Evolutionary conservation across 1,140 invertebrate genomes (phyloP).

Genomic region (Stegodyphus mimosarum): DNA sequence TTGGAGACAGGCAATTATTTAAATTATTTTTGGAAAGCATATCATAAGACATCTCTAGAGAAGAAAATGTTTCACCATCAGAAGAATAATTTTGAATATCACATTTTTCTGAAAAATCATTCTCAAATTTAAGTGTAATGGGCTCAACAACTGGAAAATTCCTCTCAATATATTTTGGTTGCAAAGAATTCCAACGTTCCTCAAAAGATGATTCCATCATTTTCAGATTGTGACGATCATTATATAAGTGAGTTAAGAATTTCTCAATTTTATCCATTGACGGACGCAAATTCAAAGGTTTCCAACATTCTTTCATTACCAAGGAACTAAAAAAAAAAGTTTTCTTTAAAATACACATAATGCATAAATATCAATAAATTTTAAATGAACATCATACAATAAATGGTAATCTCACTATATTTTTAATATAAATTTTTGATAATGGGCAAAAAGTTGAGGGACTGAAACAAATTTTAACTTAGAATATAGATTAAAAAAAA

Average conservation of each 20-base stretch:
- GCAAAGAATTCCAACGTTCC: constrained; percentile 63
- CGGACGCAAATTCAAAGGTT: constrained; percentile 68
- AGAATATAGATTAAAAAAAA: too few relatives aligned
- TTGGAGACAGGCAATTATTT: constrained; percentile 74
- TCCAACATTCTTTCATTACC: constrained; percentile 78
- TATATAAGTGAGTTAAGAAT: constrained; percentile 71
- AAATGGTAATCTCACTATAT: too few relatives aligned
- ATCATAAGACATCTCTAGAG: constrained; percentile 64
- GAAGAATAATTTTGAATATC: constrained; percentile 26
- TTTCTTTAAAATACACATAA: background rate
- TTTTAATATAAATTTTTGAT: too few relatives aligned
- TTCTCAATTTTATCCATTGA: constrained; percentile 69
- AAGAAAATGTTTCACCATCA: constrained; percentile 32
- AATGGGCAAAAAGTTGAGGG: too few relatives aligned
- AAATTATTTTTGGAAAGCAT: constrained; percentile 57
- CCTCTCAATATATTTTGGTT: constrained; percentile 52
- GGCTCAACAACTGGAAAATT: constrained; percentile 15
- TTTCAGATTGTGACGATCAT: constrained; percentile 40
- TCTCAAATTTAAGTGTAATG: constrained; percentile 60
- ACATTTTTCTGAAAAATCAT: constrained; percentile 15
- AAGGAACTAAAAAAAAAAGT: constrained; percentile 71
- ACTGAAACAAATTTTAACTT: too few relatives aligned
- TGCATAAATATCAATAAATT: background rate
- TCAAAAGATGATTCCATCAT: constrained; percentile 61
- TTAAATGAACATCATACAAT: too few relatives aligned